Evolutionary conservation across 2,888 invertebrate species (phyloP), one percentile per base, ranked within the genome.

Genomic region (Heterodera filipjevi): DNA sequence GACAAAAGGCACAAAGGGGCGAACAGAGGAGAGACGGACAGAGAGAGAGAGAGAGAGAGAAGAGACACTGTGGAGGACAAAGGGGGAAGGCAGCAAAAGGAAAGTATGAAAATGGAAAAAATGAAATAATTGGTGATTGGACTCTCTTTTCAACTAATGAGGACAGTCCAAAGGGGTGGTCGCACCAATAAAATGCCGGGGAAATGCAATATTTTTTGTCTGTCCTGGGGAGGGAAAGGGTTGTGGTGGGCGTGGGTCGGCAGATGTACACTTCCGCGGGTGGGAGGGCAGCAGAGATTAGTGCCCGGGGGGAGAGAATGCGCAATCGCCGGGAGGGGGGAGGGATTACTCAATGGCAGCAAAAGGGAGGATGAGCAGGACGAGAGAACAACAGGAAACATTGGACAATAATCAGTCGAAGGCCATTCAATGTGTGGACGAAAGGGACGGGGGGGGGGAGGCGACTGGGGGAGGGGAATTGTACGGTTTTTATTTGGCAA

Each of bases 401-500:
- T 59, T 59, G 59, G 59, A 59, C 59, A 59, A 19, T 49, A 12
- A 49, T 12, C 16, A 12, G 49, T 16, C 10, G 49, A 16, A 12
- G 16, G 16, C 16, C 49, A 49, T 49, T 49, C 49, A 19, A 49
- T 49, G 49, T 49, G 49, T 49, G 49, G 49, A 49, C 49, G 59
- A 59, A 27, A 27, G 59, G 5, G 27, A 12, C n/a, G n/a, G 59
- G 27, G n/a, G 59, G 59, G 59, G 8, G 49, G 49, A 22, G 49
- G 49, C 16, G 49, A n/a, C n/a, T 14, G 59, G n/a, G n/a, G n/a
- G n/a, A n/a, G n/a, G n/a, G n/a, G n/a, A 27, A 59, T 27, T 59
- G 59, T 59, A 59, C 59, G 27, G n/a, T 59, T 59, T 59, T 59
- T 59, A 10, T 16, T 53, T 59, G 59, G 59, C 59, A 59, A 59